Evolutionary conservation across 2,113 vertebrate genomes (phyloP).

Genomic region (Cepphus grylle): DNA sequence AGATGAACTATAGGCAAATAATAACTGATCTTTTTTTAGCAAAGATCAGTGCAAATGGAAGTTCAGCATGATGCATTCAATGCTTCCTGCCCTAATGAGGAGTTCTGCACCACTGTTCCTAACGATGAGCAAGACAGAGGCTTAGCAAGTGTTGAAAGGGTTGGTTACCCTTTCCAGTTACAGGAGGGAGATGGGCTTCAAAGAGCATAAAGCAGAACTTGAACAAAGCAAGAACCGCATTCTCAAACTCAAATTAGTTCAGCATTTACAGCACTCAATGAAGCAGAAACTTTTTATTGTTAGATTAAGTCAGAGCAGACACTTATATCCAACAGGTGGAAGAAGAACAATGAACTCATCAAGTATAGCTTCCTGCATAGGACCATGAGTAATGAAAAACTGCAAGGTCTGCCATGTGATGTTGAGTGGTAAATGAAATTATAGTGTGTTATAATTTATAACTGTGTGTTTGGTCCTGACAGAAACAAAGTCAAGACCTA

Average conservation of each 20-base stretch:
- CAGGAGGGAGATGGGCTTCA: background rate
- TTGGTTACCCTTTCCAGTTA: conserved; percentile 7
- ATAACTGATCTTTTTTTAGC: conserved; percentile 26
- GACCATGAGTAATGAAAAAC: background rate
- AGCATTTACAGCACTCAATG: background rate
- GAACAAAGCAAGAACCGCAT: conserved; percentile 21
- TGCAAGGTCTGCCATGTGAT: background rate
- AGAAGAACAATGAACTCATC: background rate
- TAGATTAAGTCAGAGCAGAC: background rate
- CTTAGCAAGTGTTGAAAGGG: background rate
- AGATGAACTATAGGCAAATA: conserved; percentile 39
- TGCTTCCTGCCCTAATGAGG: conserved; percentile 41
- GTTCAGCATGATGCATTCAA: conserved; percentile 31
- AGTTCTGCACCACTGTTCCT: conserved; percentile 1
- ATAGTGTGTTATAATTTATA: background rate
- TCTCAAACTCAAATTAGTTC: conserved; percentile 13
- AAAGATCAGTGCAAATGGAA: conserved; percentile 28
- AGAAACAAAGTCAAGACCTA: background rate
- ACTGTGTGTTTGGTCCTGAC: background rate
- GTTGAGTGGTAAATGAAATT: background rate
- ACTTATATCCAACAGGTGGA: background rate
- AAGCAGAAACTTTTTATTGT: background rate
- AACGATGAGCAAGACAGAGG: background rate
- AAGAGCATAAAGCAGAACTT: conserved; percentile 1
- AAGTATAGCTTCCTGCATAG: background rate